Base-by-base conservation (phyloP, 1,140 invertebrate species). In the Caenorhabditis tropicalis region DNA sequence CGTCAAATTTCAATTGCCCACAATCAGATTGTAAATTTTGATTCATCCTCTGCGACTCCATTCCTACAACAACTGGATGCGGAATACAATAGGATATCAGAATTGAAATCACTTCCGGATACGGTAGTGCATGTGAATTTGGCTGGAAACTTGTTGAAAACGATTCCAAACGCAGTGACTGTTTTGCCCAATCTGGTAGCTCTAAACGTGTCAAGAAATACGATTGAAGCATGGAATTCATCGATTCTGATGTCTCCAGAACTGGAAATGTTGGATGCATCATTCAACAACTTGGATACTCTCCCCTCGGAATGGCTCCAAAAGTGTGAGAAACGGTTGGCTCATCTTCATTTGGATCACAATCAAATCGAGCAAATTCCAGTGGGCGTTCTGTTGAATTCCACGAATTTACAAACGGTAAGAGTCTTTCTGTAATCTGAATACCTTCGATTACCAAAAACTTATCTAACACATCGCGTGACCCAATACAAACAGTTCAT, bases 341-440 rank as follows among this genome's bases (percentile, higher is more conserved):
- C 51, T 24, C 79, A 43, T 5, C 70, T 89, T 15, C 79, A 86
- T 39, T 48, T 90, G 43, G 74, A 84, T 19, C 33, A 53, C 16
- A 89, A 89, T 83, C 49, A 56, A 39, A 89, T 89, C 53, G 49
- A 36, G 33, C 43, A 84, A 10, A n/a, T 89, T n/a, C 33, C 87
- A 27, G 65, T 82, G 27, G 43, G 46, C 10, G 60, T 58, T n/a
- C 82, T 89, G 19, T n/a, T 46, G 29, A 89, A 89, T 87, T 87
- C 89, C 29, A 89, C 85, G 21, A 79, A 82, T 33, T 82, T 89
- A 16, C 83, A 89, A 85, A 86, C 85, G 88, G 88, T 88, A 81
- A 81, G 87, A 65, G 15, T 7, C 48, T 51, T 56, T 5, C 48
- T 5, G 48, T 19, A 51, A 19, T n/a, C 0, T 27, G 53, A 56